phyloP scores from a whole-genome alignment of 2,888 invertebrate species.

The Dinocampus coccinellae region DNA sequence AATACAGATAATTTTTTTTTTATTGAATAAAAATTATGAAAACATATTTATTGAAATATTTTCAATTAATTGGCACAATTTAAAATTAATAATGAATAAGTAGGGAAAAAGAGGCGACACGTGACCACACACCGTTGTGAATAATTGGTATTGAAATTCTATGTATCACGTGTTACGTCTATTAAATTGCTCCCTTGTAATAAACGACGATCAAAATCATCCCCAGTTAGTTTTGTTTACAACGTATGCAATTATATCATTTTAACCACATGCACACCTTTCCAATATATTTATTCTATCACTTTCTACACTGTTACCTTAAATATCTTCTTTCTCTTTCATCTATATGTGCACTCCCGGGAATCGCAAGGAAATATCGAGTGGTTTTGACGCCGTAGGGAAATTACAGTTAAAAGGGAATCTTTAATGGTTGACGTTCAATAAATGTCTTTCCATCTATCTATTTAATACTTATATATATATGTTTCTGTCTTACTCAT shows the following conservation, averaged over 20 bases:
- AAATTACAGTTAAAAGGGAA: slow-evolving; percentile 52
- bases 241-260: neutral
- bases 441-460: slow-evolving; percentile 49
- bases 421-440: slow-evolving; percentile 52
- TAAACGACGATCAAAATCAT: slow-evolving; percentile 38
- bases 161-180: neutral
- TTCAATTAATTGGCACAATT: too few species aligned
- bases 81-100: too few species aligned
- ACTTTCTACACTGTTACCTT: neutral
- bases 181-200: slow-evolving; percentile 34
- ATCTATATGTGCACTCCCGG: neutral
- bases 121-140: slow-evolving; percentile 27
- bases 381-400: slow-evolving; percentile 45
- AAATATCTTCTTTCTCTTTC: slow-evolving; percentile 1
- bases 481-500: slow-evolving; percentile 26
- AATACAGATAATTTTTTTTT: too few species aligned
- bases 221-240: neutral
- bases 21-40: too few species aligned
- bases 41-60: too few species aligned
- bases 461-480: slow-evolving; percentile 30
- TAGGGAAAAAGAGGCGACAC: too few species aligned
- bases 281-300: neutral
- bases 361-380: slow-evolving; percentile 18
- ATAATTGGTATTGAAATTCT: slow-evolving; percentile 27
- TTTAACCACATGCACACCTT: neutral